Evolutionary conservation across 1,140 invertebrate genomes (phyloP), one percentile per base, ranked within the genome.

Genomic region (Papilio aristodemus): DNA sequence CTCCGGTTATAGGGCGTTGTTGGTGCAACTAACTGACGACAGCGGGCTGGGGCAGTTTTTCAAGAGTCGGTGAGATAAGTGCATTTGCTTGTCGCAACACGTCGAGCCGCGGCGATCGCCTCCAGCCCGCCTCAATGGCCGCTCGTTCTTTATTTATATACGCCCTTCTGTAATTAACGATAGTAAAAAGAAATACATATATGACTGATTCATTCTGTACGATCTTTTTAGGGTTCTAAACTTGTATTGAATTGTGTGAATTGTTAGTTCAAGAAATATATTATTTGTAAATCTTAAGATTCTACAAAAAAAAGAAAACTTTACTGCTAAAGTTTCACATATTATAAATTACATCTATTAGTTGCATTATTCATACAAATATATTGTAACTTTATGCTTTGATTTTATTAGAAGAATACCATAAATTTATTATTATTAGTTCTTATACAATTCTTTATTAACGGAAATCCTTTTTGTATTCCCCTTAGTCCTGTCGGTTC

Each of bases 1-100:
- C 79, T 80, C 78, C 68, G 70, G 67, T 69, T 68, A 50, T 67
- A 70, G 59, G 71, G 72, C 71, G 73, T 68, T 78, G 79, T 80
- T 85, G 84, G 84, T 76, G 79, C 84, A 84, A 83, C 84, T 83
- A 83, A 86, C 77, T 82, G 78, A 84, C 81, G 80, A 80, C 79
- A 82, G 81, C 78, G 78, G 75, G 76, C 81, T 80, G 77, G 72
- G 81, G 84, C 87, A 81, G 83, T 88, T 89, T 87, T 87, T 89
- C 86, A 87, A 81, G 80, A 82, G 76, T 77, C 84, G 73, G 80
- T 83, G 78, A 84, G 84, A 89, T 91, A 91, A 91, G 89, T 91
- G 89, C 87, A 87, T 91, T 91, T 91, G 78, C 89, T 89, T 91
- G 89, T 91, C 78, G 83, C 83, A 76, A 86, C 85, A 85, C 77